Evolutionary conservation across 2,888 invertebrate genomes (phyloP).

Genomic region (Mythimna loreyi): DNA sequence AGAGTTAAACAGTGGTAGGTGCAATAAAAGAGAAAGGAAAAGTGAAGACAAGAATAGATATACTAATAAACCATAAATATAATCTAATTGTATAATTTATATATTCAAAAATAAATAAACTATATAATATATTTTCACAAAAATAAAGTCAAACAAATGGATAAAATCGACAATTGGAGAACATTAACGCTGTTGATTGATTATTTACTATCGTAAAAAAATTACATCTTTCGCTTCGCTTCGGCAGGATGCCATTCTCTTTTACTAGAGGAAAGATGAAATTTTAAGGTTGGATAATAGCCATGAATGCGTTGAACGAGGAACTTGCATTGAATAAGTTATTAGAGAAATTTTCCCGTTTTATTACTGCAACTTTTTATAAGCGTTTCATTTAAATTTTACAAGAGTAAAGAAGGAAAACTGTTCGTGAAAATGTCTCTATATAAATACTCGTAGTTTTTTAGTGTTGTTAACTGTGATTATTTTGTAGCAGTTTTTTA

Average conservation of each 20-base stretch:
- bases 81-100: no score
- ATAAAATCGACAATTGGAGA: no score
- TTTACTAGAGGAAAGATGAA: slow-evolving; percentile 54
- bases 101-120: no score
- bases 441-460: neutral
- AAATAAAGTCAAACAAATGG: no score
- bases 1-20: no score
- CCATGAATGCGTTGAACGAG: slow-evolving; percentile 60
- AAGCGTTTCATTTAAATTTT: slow-evolving; percentile 50
- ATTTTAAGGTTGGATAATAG: slow-evolving; percentile 67
- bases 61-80: no score
- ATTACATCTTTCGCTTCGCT: slow-evolving; percentile 16
- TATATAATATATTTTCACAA: no score
- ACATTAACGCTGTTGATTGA: no score
- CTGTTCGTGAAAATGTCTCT: slow-evolving; percentile 7
- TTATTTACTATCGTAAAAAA: no score
- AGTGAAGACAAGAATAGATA: no score
- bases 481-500: neutral
- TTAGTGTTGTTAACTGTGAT: neutral
- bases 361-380: slow-evolving; percentile 58
- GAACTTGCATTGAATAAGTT: slow-evolving; percentile 69
- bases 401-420: slow-evolving; percentile 24
- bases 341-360: slow-evolving; percentile 59
- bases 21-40: no score
- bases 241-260: neutral